Evolutionary conservation across 2,113 vertebrate genomes (phyloP), one percentile per base, ranked within the genome.

Genomic region (Rhinichthys klamathensis): DNA sequence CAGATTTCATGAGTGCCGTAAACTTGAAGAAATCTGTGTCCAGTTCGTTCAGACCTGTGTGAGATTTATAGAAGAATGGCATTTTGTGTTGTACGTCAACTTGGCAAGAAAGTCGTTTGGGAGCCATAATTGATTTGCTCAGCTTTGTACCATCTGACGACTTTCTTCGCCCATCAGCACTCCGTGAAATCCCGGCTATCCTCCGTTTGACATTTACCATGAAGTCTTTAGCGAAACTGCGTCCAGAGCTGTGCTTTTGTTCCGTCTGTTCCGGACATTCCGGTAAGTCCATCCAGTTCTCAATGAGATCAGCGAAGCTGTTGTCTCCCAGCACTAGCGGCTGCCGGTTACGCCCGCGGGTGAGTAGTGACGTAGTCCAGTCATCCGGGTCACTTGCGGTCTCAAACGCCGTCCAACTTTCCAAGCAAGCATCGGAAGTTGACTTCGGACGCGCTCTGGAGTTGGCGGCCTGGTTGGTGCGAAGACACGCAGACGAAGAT

Each of bases 231-330:
- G 96, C 95, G 30, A 97, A 91, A 58, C 95, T 93, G 15, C 96
- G 95, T 8, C 96, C 94, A 0, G 90, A 84, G 35, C 79, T 93
- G 0, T 93, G 87, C 44, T 89, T 93, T 8, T 92, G 90, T 86
- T 92, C 89, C 0, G 90, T 91, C 15, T 94, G 88, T 63, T 99
- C 97, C 0, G 96, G 90, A 0, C 92, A 94, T 79, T 99, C 98
- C 0, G 98, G 97, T 76, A 99, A 92, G 91, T 99, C 98, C 98
- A 99, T 99, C 98, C 98, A 99, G 90, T 99, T 98, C 91, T 99
- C 96, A 77, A 99, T 96, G 41, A 99, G 92, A 89, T 99, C 98
- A 0, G 98, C 98, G 38, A 99, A 99, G 90, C 97, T 98, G 91
- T 99, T 99, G 94, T 99, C 98, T 0, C 98, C 98, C 49, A 99